Percentiles rank a stretch among this genome's conserved stretches.
Evolutionary conservation across 2,113 vertebrate species (phyloP).

Genomic region (Rafetus swinhoei): DNA sequence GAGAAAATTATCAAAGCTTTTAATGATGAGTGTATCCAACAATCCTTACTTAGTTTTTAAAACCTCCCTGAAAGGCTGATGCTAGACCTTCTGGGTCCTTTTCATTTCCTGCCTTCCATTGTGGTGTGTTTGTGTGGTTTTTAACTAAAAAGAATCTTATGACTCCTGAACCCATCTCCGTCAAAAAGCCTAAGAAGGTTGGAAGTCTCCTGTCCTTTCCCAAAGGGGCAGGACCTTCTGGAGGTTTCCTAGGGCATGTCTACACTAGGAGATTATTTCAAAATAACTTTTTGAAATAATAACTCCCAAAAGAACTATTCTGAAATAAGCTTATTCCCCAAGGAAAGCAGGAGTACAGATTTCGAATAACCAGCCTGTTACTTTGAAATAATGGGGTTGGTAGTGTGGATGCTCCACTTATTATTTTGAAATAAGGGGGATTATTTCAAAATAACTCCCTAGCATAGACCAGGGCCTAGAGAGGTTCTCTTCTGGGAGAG

Average conservation of each 20-base stretch:
- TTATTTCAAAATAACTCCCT: too few species aligned
- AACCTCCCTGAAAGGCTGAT: not conserved
- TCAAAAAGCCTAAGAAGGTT: not conserved
- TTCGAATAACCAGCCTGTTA: too few species aligned
- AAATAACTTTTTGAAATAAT: too few species aligned
- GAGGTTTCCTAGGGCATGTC: not conserved
- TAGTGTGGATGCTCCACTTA: too few species aligned
- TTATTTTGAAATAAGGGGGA: too few species aligned
- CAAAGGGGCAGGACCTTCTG: not conserved
- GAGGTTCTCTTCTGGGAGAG: not conserved
- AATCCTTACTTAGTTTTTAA: not conserved
- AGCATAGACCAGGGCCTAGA: too few species aligned
- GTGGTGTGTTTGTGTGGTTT: rapidly evolving
- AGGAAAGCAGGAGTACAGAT: too few species aligned
- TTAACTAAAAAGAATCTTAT: not conserved
- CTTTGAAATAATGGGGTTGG: too few species aligned
- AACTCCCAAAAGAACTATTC: too few species aligned
- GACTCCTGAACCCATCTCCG: not conserved
- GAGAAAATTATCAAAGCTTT: not conserved
- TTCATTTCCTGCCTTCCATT: not conserved
- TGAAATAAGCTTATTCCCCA: too few species aligned
- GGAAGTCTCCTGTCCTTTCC: not conserved
- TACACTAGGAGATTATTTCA: too few species aligned
- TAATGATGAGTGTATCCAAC: not conserved
- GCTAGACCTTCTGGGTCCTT: not conserved